phyloP scores from a whole-genome alignment of 2,797 vertebrate genomes.

The Crenuchus spilurus region DNA sequence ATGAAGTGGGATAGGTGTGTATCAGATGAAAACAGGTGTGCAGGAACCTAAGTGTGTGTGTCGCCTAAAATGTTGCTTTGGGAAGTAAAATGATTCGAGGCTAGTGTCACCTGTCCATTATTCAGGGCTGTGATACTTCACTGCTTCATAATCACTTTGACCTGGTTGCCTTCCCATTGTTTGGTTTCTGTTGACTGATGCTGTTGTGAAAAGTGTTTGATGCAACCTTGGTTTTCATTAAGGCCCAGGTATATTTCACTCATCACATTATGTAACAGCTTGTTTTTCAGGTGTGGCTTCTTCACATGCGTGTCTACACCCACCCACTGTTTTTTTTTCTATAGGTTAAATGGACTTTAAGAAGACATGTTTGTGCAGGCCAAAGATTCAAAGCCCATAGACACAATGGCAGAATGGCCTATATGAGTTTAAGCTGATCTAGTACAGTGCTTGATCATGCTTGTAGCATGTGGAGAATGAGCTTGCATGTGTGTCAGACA shows the following conservation, averaged over 20 bases:
- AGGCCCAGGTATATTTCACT: constrained; percentile 18
- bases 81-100: neutral
- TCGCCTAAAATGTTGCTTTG: neutral
- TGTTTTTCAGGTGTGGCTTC: constrained; percentile 33
- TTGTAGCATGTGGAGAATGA: constrained; percentile 19
- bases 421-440: neutral
- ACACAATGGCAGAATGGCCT: neutral
- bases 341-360: constrained; percentile 8
- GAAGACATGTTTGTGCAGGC: constrained; percentile 33
- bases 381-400: neutral
- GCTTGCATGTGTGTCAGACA: neutral
- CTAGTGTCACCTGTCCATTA: constrained; percentile 30
- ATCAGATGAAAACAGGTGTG: neutral
- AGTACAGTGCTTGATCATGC: constrained; percentile 46
- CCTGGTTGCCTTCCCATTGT: constrained; percentile 29
- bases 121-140: neutral
- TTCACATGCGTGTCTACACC: neutral
- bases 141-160: constrained; percentile 19
- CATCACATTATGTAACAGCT: constrained; percentile 27
- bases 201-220: constrained; percentile 29
- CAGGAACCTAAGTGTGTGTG: neutral
- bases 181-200: constrained; percentile 31
- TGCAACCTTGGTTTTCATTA: constrained; percentile 13
- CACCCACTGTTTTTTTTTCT: constrained; percentile 18
- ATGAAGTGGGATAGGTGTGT: neutral